Evolutionary conservation across 1,140 invertebrate genomes (phyloP).

Genomic region (Batillaria attramentaria): DNA sequence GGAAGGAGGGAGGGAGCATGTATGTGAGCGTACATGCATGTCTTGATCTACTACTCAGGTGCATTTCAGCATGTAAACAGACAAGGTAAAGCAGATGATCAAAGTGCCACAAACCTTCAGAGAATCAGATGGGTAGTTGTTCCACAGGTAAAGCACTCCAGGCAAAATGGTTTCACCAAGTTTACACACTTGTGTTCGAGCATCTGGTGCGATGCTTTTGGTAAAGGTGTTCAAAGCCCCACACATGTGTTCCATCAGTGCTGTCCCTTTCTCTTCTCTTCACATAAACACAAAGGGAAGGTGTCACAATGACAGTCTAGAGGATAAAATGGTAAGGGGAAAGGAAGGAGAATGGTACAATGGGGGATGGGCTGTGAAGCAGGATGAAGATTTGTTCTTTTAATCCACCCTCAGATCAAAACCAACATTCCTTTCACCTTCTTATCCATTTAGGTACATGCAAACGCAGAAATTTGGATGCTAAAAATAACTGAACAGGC

Average conservation of each 20-base stretch:
- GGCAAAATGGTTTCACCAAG: slow-evolving; percentile 51
- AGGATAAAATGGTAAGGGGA: too few relatives aligned
- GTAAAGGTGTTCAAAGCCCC: slow-evolving; percentile 48
- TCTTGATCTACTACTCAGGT: too few relatives aligned
- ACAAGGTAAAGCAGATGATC: background rate
- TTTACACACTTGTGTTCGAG: slow-evolving; percentile 51
- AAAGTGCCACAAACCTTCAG: slow-evolving; percentile 43
- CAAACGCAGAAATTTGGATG: too few relatives aligned
- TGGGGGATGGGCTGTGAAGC: too few relatives aligned
- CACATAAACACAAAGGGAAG: background rate
- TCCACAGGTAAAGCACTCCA: slow-evolving; percentile 53
- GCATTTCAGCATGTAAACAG: background rate
- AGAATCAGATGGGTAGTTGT: slow-evolving; percentile 43
- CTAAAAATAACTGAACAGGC: too few relatives aligned
- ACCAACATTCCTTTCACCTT: too few relatives aligned
- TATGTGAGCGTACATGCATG: too few relatives aligned
- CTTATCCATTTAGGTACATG: too few relatives aligned
- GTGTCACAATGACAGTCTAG: background rate
- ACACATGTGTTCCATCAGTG: slow-evolving; percentile 48
- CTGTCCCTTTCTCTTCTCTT: slow-evolving; percentile 42
- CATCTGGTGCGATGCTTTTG: slow-evolving; percentile 39
- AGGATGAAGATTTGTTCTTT: too few relatives aligned
- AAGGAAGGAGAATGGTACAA: too few relatives aligned
- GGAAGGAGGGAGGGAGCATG: too few relatives aligned
- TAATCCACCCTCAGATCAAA: too few relatives aligned